phyloP scores from a whole-genome alignment of 2,113 vertebrate genomes.

The Caretta caretta region DNA sequence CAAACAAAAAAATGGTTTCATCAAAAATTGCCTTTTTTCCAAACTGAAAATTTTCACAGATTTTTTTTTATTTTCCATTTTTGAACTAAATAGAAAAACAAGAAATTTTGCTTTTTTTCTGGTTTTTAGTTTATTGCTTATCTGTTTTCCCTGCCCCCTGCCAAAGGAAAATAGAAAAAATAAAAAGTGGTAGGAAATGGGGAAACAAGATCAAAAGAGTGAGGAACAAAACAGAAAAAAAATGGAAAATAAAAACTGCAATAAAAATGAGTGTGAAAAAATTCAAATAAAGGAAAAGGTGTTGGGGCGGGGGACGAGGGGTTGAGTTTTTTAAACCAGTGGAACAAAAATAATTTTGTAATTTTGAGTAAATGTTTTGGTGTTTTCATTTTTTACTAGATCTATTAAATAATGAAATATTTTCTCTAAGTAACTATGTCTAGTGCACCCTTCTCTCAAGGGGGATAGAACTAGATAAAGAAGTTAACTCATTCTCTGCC shows the following conservation, averaged over 20 bases:
- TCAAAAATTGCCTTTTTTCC: not conserved
- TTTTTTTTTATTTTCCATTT: not conserved
- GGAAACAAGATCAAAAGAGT: not conserved
- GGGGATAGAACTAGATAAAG: conserved; percentile 1
- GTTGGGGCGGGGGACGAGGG: no score
- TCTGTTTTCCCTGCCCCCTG: not conserved
- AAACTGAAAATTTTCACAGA: not conserved
- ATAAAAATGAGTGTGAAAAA: not conserved
- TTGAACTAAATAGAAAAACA: not conserved
- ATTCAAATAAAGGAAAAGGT: not conserved
- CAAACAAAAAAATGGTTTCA: not conserved
- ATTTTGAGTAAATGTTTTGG: not conserved
- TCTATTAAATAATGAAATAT: not conserved
- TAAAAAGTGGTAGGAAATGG: not conserved
- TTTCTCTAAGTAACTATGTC: not conserved
- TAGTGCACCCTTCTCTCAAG: not conserved
- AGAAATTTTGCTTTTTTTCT: not conserved
- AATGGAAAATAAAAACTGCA: not conserved
- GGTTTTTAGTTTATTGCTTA: not conserved
- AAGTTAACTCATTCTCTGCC: not conserved
- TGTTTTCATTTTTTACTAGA: not conserved
- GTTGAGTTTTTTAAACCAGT: not conserved
- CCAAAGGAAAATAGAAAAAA: not conserved
- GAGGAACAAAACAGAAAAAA: not conserved
- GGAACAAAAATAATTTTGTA: rapidly evolving